Percentiles rank a stretch among this genome's conserved stretches.
These are phyloP conservation scores for Orius laevigatus DNA, from an alignment of 1,140 invertebrate genomes.

Conservation along the genomic window DNA sequence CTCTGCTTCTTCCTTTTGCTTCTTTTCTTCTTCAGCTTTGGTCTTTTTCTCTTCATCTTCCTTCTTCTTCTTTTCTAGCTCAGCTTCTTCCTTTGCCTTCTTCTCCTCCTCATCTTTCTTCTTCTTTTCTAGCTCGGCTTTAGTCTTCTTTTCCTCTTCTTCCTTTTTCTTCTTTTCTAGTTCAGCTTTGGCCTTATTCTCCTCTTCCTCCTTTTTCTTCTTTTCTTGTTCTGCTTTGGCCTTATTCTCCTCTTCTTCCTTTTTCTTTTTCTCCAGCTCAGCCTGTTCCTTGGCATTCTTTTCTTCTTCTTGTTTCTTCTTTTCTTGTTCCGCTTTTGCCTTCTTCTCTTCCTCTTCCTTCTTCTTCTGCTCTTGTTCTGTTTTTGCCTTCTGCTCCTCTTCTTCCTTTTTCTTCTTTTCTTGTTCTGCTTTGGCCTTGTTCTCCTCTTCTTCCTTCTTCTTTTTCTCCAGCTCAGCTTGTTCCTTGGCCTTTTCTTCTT, in stretches of 20 bases:
- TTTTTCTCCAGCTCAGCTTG: slow-evolving; percentile 5
- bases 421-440: slow-evolving; percentile 3
- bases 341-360: not conserved
- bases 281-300: not conserved
- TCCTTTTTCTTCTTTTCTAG: slow-evolving; percentile 15
- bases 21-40: slow-evolving; percentile 10
- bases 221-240: slow-evolving; percentile 14
- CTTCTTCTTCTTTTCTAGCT: slow-evolving; percentile 17
- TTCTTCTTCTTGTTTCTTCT: not conserved
- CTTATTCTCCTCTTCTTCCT: slow-evolving; percentile 15
- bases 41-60: slow-evolving; percentile 7
- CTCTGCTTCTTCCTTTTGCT: slow-evolving; percentile 3
- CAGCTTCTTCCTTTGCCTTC: slow-evolving; percentile 10
- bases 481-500: slow-evolving; percentile 1
- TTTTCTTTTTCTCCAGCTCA: not conserved
- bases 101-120: slow-evolving; percentile 1
- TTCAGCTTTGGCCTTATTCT: slow-evolving; percentile 1
- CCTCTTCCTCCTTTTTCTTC: slow-evolving; percentile 3
- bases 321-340: not conserved
- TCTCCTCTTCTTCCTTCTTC: slow-evolving; percentile 7
- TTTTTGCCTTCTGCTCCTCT: not conserved
- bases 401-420: slow-evolving; percentile 9
- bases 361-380: slow-evolving; percentile 12
- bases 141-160: slow-evolving; percentile 15
- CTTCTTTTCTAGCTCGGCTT: not conserved